phyloP scores from a whole-genome alignment of 2,797 vertebrate species.

The Tangara arthus region DNA sequence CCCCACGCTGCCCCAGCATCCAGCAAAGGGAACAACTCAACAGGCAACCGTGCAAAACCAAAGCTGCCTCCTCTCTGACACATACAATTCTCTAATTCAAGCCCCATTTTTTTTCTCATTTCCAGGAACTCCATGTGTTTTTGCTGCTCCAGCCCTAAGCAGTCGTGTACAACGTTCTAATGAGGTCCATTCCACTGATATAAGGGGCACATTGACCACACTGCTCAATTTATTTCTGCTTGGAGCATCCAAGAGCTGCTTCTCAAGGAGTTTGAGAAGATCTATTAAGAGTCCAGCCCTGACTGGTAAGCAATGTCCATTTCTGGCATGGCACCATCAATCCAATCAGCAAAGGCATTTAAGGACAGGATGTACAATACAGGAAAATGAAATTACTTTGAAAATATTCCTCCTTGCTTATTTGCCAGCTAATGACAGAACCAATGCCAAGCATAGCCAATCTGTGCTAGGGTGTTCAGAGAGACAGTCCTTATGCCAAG shows the following conservation, averaged over 20 bases:
- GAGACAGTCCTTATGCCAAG: not conserved
- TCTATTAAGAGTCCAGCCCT: not conserved
- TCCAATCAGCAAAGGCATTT: slow-evolving; percentile 37
- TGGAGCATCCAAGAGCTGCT: not conserved
- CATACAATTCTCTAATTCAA: not conserved
- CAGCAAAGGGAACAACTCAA: not conserved
- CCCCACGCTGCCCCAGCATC: too few relatives aligned
- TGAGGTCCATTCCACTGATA: not conserved
- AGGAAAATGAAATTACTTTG: slow-evolving; percentile 33
- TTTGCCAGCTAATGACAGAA: slow-evolving; percentile 35
- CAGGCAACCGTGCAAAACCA: not conserved
- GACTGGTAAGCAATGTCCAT: not conserved
- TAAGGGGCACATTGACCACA: not conserved
- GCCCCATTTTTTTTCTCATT: not conserved
- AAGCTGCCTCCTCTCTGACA: not conserved
- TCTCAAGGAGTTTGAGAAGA: slow-evolving; percentile 10
- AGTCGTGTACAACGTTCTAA: not conserved
- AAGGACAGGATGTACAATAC: not conserved
- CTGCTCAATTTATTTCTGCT: not conserved
- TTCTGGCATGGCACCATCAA: not conserved
- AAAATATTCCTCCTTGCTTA: slow-evolving; percentile 20
- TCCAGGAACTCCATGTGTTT: not conserved
- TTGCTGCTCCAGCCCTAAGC: not conserved
- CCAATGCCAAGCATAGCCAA: not conserved
- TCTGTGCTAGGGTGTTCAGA: not conserved